A percentile compares a stretch with the other conserved stretches of the same genome.
These are phyloP conservation scores for Acrobasis consociella DNA, from an alignment of 2,888 invertebrate genomes.

Conservation along the genomic window DNA sequence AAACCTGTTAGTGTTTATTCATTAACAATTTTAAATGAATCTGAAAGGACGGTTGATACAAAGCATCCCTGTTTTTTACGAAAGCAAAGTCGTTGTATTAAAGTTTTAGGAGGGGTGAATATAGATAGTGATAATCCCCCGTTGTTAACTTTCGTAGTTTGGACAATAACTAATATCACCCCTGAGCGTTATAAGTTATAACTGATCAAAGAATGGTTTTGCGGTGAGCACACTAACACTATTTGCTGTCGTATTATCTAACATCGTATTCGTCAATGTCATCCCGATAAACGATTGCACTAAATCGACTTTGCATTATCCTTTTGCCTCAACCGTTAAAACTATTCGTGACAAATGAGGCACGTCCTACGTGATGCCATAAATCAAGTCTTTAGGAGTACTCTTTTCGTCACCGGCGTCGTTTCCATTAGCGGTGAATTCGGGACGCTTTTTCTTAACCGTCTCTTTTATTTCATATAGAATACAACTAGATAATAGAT, in stretches of 20 bases:
- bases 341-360: constrained; percentile 68
- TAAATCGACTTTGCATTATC: constrained; percentile 60
- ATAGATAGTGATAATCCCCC: constrained; percentile 28
- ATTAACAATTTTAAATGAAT: constrained; percentile 34
- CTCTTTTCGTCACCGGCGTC: constrained; percentile 43
- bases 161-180: constrained; percentile 17
- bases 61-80: background rate
- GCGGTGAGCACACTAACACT: constrained; percentile 21
- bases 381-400: constrained; percentile 61
- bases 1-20: constrained; percentile 43
- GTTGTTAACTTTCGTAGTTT: constrained; percentile 37
- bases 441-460: background rate
- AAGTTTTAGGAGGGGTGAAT: background rate
- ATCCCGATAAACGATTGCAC: constrained; percentile 57
- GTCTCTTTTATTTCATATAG: background rate
- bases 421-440: constrained; percentile 41
- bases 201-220: constrained; percentile 6
- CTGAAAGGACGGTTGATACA: constrained; percentile 19
- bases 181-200: constrained; percentile 2
- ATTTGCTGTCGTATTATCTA: constrained; percentile 42
- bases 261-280: constrained; percentile 61
- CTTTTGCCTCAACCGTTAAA: constrained; percentile 62
- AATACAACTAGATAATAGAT: background rate
- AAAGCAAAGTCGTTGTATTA: constrained; percentile 33
- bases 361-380: constrained; percentile 60